Conservation (phyloP, 2,797 vertebrate genomes). For the Pseudomugil gertrudae region DNA sequence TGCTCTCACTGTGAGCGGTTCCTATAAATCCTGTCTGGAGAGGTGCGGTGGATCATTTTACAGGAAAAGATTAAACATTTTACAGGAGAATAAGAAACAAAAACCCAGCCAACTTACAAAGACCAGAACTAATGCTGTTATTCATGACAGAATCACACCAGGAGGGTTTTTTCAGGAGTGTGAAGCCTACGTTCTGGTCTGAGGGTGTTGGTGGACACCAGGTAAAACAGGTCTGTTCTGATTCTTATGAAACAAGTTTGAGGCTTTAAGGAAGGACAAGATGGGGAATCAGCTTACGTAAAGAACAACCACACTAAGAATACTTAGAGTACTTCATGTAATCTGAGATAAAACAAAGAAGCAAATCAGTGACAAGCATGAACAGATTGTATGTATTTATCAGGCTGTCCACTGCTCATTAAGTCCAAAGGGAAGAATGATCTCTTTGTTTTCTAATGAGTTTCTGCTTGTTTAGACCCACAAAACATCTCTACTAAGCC, state of each 20-base stretch:
- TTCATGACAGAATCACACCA: constrained; percentile 49
- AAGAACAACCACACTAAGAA: neutral
- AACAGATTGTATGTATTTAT: constrained; percentile 22
- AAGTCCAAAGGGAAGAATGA: constrained; percentile 46
- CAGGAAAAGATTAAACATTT: constrained; percentile 1
- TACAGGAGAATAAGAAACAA: neutral
- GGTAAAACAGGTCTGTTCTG: constrained; percentile 41
- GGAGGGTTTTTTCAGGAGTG: constrained; percentile 33
- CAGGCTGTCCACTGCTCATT: constrained; percentile 25
- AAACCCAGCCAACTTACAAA: neutral
- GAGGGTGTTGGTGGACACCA: constrained; percentile 26
- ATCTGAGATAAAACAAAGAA: constrained; percentile 1
- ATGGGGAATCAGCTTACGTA: neutral
- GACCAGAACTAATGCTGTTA: neutral
- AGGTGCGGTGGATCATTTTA: neutral
- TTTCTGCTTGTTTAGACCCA: constrained; percentile 19
- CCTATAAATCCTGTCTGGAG: neutral
- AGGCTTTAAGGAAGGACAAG: neutral
- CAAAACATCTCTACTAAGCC: constrained; percentile 1
- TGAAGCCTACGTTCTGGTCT: constrained; percentile 3
- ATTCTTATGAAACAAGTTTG: constrained; percentile 10
- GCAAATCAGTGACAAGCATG: neutral
- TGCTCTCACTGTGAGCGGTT: neutral
- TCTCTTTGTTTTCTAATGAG: constrained; percentile 73
- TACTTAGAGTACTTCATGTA: neutral